These are phyloP conservation scores for Panurus biarmicus DNA, from an alignment of 2,113 vertebrate genomes.

Conservation along the genomic window DNA sequence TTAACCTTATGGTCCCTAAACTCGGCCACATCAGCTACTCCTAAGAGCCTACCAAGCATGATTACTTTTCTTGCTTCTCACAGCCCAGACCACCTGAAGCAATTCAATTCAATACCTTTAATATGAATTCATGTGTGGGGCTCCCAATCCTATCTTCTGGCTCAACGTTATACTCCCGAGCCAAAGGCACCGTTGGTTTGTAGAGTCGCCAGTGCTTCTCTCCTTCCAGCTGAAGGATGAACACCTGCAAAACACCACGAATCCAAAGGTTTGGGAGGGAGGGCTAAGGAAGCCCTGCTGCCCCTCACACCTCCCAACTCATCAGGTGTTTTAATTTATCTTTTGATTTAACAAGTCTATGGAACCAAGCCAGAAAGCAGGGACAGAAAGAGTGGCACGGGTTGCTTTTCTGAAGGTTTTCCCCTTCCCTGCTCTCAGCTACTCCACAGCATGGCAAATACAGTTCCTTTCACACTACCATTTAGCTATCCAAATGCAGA, in stretches of 20 bases:
- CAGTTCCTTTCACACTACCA: neutral
- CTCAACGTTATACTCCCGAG: slow-evolving; percentile 81
- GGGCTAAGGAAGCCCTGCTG: neutral
- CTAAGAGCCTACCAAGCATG: neutral
- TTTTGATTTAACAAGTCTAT: neutral
- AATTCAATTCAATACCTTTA: slow-evolving; percentile 74
- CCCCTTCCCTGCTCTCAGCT: neutral
- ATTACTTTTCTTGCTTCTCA: neutral
- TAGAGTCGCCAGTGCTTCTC: slow-evolving; percentile 90
- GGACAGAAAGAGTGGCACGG: neutral
- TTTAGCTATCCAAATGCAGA: neutral
- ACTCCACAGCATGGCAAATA: neutral
- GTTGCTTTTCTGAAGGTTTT: neutral
- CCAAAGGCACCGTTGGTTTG: slow-evolving; percentile 76
- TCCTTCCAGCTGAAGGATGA: slow-evolving; percentile 88
- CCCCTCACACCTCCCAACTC: neutral
- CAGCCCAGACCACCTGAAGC: neutral
- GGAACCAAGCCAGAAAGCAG: neutral
- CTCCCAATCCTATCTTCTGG: slow-evolving; percentile 75
- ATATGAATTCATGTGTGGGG: slow-evolving; percentile 79
- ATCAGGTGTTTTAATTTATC: neutral
- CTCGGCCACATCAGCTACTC: neutral
- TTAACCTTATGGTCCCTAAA: neutral
- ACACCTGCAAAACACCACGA: slow-evolving; percentile 71
- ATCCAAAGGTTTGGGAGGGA: neutral